Percentiles rank a stretch among this genome's conserved stretches.
Conservation (phyloP, 2,797 vertebrate genomes). For the Garrulus glandarius region DNA sequence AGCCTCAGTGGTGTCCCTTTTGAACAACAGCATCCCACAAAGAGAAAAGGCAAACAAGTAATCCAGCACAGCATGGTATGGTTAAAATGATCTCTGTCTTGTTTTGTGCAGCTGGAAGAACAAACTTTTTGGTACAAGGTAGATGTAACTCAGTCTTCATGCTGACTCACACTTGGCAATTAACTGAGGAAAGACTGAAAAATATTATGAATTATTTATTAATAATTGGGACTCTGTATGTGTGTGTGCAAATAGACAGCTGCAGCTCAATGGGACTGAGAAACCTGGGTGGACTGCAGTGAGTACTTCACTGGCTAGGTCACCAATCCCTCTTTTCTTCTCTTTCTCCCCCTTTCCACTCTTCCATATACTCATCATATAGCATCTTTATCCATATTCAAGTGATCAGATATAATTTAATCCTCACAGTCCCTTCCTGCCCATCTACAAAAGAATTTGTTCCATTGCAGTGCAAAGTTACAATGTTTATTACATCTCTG, state of each 20-base stretch:
- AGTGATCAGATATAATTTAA: neutral
- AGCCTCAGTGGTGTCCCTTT: neutral
- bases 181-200: neutral
- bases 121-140: neutral
- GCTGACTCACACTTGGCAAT: neutral
- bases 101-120: conserved; percentile 13
- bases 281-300: conserved; percentile 1
- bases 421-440: neutral
- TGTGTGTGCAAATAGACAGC: neutral
- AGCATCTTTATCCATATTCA: neutral
- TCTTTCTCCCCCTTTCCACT: neutral
- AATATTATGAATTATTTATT: neutral
- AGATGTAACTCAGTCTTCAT: conserved; percentile 25
- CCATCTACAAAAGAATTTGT: conserved; percentile 52
- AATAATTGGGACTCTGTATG: neutral
- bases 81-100: conserved; percentile 13
- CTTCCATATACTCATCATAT: neutral
- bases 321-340: neutral
- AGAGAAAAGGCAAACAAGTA: neutral
- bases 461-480: conserved; percentile 68
- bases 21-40: neutral
- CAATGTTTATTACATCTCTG: conserved; percentile 71
- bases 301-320: conserved; percentile 21
- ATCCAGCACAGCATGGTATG: neutral
- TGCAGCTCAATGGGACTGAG: neutral